phyloP scores from a whole-genome alignment of 2,113 vertebrate species.

The Phalacrocorax brasilianus region DNA sequence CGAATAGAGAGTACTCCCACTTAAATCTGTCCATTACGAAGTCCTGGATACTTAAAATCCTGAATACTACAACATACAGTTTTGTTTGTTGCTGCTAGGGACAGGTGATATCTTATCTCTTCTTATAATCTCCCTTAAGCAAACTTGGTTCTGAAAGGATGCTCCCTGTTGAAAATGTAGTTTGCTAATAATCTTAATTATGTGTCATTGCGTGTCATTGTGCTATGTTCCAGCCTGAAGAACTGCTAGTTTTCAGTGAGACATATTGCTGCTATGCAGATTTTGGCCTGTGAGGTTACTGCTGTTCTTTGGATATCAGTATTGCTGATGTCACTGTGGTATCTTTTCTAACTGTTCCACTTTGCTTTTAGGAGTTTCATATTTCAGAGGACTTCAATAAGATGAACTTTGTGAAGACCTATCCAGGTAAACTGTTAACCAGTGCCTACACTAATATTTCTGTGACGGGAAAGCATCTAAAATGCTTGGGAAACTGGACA shows the following conservation, averaged over 20 bases:
- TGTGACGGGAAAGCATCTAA: background rate
- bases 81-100: background rate
- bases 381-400: conserved; percentile 99
- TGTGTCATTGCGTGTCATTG: background rate
- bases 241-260: background rate
- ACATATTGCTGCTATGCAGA: background rate
- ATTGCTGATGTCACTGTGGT: background rate
- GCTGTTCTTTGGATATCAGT: background rate
- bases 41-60: background rate
- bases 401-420: conserved; percentile 97
- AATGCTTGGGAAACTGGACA: background rate
- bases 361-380: conserved; percentile 87
- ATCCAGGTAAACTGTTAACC: conserved; percentile 85
- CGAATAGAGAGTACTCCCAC: background rate
- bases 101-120: background rate
- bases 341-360: background rate
- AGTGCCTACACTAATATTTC: background rate
- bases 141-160: background rate
- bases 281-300: background rate
- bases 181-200: background rate
- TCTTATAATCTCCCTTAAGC: background rate
- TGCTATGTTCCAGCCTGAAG: background rate
- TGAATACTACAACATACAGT: background rate
- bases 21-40: background rate
- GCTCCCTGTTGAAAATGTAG: background rate